A percentile compares a stretch with the other conserved stretches of the same genome.
Conservation (phyloP, 2,888 invertebrate genomes). For the Dromius quadrimaculatus region DNA sequence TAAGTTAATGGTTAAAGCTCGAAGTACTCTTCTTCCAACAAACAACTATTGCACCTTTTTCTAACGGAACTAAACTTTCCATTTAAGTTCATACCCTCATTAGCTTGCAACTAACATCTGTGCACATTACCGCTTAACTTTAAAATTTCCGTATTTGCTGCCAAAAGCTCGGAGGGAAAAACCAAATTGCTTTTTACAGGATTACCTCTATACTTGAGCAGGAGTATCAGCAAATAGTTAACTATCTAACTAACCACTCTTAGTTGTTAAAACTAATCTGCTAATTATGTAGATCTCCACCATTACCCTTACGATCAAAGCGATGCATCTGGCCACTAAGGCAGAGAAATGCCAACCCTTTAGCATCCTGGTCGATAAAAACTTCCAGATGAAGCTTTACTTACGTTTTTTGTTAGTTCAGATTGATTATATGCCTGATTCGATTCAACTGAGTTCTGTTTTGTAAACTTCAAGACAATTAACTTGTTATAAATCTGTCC, state of each 20-base stretch:
- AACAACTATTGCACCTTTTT: no score
- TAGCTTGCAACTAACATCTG: not conserved
- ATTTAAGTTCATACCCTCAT: no score
- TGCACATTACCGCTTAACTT: not conserved
- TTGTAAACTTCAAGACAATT: not conserved
- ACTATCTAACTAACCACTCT: conserved; percentile 46
- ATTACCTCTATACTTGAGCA: conserved; percentile 20
- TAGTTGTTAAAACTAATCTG: conserved; percentile 46
- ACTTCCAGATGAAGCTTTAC: conserved; percentile 1
- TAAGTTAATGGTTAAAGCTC: no score
- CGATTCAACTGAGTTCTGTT: not conserved
- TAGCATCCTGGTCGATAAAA: not conserved
- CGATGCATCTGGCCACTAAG: not conserved
- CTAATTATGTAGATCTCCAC: conserved; percentile 48
- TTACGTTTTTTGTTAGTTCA: not conserved
- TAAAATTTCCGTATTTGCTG: conserved; percentile 1
- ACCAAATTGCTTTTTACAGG: conserved; percentile 44
- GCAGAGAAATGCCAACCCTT: conserved; percentile 7
- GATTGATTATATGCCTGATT: not conserved
- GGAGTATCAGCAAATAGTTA: conserved; percentile 39
- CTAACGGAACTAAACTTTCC: no score
- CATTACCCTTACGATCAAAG: conserved; percentile 46
- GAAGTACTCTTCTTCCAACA: no score
- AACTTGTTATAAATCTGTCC: not conserved
- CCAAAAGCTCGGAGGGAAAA: conserved; percentile 6